A percentile compares a stretch with the other conserved stretches of the same genome.
These are phyloP conservation scores for Drosophila trichaetosa DNA, from an alignment of 2,888 invertebrate species.

Conservation along the genomic window DNA sequence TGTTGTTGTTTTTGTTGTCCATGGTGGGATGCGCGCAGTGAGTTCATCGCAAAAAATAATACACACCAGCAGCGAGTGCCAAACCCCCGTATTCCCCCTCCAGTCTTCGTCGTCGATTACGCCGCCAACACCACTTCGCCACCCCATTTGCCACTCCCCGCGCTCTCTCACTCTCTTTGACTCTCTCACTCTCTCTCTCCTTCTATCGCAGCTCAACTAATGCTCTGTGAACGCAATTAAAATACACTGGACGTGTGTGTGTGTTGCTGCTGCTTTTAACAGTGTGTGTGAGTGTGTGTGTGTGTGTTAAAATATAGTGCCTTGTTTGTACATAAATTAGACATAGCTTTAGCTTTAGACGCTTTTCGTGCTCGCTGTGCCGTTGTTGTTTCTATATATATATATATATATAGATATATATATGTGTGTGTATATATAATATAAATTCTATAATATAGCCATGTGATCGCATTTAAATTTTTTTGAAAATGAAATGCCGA, in stretches of 20 bases:
- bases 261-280: slow-evolving; percentile 17
- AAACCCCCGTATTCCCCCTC: not conserved
- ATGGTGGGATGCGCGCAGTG: slow-evolving; percentile 74
- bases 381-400: slow-evolving; percentile 63
- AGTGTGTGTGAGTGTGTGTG: slow-evolving; percentile 35
- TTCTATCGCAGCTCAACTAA: slow-evolving; percentile 37
- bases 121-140: slow-evolving; percentile 49
- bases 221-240: slow-evolving; percentile 71
- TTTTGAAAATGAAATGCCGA: slow-evolving; percentile 48
- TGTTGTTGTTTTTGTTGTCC: slow-evolving; percentile 52
- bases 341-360: slow-evolving; percentile 65
- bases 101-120: slow-evolving; percentile 6
- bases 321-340: slow-evolving; percentile 79
- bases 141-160: slow-evolving; percentile 60
- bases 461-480: slow-evolving; percentile 48
- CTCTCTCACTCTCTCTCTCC: slow-evolving; percentile 5
- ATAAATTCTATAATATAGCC: slow-evolving; percentile 53
- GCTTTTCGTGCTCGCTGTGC: slow-evolving; percentile 47
- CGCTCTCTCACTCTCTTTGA: slow-evolving; percentile 17
- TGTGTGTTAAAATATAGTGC: slow-evolving; percentile 69
- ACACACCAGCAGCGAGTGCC: slow-evolving; percentile 54
- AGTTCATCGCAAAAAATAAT: slow-evolving; percentile 83
- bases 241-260: slow-evolving; percentile 51
- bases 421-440: slow-evolving; percentile 28
- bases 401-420: slow-evolving; percentile 7